A percentile compares a stretch with the other conserved stretches of the same genome.
phyloP scores from a whole-genome alignment of 1,140 invertebrate species.

The Leptopilina boulardi region DNA sequence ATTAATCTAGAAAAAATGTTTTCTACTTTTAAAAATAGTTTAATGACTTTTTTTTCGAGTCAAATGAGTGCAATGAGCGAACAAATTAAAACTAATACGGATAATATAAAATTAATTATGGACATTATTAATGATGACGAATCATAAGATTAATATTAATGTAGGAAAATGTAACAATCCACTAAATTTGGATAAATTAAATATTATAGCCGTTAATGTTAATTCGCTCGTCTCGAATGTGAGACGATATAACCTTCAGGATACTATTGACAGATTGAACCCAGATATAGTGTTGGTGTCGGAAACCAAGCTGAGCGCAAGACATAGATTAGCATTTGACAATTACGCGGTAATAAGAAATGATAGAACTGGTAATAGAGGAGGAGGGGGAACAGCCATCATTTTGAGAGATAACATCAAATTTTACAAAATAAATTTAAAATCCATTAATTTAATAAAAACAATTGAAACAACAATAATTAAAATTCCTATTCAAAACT shows the following conservation, averaged over 20 bases:
- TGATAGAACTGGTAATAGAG: constrained; percentile 11
- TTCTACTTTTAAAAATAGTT: neutral
- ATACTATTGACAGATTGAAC: constrained; percentile 30
- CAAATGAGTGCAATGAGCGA: neutral
- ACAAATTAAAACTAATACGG: neutral
- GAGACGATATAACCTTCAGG: constrained; percentile 33
- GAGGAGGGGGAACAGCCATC: constrained; percentile 37
- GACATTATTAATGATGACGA: neutral
- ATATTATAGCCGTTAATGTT: constrained; percentile 45
- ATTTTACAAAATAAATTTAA: neutral
- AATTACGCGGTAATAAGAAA: constrained; percentile 39
- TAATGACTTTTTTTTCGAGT: neutral
- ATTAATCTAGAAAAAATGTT: neutral
- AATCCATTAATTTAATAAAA: neutral
- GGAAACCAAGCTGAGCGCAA: constrained; percentile 44
- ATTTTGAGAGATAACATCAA: neutral
- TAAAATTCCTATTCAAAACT: constrained; percentile 4
- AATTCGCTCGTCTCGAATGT: constrained; percentile 41
- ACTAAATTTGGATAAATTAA: constrained; percentile 20
- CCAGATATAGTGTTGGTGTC: constrained; percentile 37
- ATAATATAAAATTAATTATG: neutral
- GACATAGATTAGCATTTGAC: constrained; percentile 37
- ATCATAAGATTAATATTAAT: constrained; percentile 16
- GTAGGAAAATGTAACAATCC: neutral
- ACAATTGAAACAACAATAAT: constrained; percentile 31